A percentile compares a stretch with the other conserved stretches of the same genome.
Conservation (phyloP, 23 tunicate species). For the Phallusia fumigata region DNA sequence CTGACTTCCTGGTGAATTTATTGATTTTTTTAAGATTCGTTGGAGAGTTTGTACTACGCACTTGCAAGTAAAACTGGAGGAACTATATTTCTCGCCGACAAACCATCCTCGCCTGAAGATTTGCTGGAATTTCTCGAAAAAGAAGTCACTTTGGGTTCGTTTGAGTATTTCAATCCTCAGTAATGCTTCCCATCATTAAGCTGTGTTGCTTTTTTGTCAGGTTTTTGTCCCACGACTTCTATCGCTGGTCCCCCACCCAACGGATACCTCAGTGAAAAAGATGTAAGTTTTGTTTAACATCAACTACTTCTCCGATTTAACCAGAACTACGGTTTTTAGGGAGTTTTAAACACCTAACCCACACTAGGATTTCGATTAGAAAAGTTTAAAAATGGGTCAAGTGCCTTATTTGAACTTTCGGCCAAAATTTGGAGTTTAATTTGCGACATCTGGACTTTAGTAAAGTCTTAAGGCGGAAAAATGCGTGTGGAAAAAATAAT, state of each 20-base stretch:
- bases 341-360: too few species aligned
- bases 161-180: not conserved
- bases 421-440: too few species aligned
- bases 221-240: conserved; percentile 68
- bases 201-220: conserved; percentile 7
- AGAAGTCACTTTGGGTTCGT: conserved; percentile 74
- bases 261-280: conserved; percentile 49
- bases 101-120: conserved; percentile 52
- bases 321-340: too few species aligned
- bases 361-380: too few species aligned
- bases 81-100: conserved; percentile 52
- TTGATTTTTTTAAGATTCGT: not conserved
- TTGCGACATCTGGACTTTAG: too few species aligned
- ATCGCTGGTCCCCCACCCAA: conserved; percentile 70
- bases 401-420: too few species aligned
- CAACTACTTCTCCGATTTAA: too few species aligned
- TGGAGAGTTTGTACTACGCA: conserved; percentile 29
- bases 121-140: conserved; percentile 60
- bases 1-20: not conserved
- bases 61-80: conserved; percentile 69
- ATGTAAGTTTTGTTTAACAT: too few species aligned
- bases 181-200: not conserved
- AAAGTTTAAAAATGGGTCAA: too few species aligned
- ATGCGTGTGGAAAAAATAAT: too few species aligned
- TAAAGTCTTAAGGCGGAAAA: too few species aligned